These are phyloP conservation scores for Pseudochirops corinnae DNA, from an alignment of 2,797 vertebrate genomes.

Conservation along the genomic window DNA sequence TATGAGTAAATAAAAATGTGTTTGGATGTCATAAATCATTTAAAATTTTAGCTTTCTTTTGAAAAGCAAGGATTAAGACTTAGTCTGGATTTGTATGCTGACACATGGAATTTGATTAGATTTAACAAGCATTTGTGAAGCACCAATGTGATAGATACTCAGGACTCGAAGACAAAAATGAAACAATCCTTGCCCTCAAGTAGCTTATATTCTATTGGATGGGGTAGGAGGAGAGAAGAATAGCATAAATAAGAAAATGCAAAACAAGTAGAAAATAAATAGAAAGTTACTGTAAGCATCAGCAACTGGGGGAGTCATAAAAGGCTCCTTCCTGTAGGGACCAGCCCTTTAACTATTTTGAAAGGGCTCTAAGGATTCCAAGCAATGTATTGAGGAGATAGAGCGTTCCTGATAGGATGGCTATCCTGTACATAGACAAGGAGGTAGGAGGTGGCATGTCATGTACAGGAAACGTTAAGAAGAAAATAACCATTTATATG, in stretches of 20 bases:
- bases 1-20: not conserved
- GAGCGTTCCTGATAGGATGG: not conserved
- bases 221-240: too few relatives aligned
- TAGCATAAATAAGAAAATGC: not conserved
- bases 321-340: not conserved
- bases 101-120: slow-evolving; percentile 12
- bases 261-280: not conserved
- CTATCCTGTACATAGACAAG: not conserved
- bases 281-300: not conserved
- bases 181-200: not conserved
- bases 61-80: slow-evolving; percentile 26
- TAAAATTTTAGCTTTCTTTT: not conserved
- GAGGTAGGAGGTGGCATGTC: not conserved
- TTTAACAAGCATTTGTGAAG: not conserved
- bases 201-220: not conserved
- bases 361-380: not conserved
- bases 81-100: slow-evolving; percentile 20
- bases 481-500: not conserved
- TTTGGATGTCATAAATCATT: not conserved
- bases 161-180: not conserved
- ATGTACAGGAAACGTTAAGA: not conserved
- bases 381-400: not conserved
- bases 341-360: not conserved
- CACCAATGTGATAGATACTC: not conserved
- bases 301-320: not conserved